phyloP scores from a whole-genome alignment of 2,113 vertebrate genomes.

The Elanus axillaris region DNA sequence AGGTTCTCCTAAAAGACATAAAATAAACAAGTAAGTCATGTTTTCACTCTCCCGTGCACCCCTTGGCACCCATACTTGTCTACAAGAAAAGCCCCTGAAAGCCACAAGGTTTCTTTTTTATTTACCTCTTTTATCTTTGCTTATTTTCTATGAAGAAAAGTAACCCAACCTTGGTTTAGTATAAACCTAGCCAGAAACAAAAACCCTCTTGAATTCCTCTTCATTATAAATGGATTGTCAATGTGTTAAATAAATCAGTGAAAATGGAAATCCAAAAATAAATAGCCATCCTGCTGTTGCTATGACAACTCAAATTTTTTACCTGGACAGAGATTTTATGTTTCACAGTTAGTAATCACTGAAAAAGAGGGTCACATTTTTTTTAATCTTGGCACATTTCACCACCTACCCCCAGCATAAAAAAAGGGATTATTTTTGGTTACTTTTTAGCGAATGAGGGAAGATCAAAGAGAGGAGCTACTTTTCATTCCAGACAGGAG shows the following conservation, averaged over 20 bases:
- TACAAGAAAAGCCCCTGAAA: background rate
- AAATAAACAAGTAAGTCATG: background rate
- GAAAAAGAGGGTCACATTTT: conserved; percentile 27
- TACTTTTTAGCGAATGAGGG: conserved; percentile 3
- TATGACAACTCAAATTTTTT: conserved; percentile 67
- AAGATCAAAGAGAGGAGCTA: conserved; percentile 36
- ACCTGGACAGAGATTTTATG: conserved; percentile 71
- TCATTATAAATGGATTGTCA: conserved; percentile 62
- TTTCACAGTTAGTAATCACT: conserved; percentile 15
- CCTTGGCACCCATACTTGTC: background rate
- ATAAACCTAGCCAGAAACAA: conserved; percentile 32
- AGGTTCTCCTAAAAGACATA: background rate
- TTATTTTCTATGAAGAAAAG: conserved; percentile 24
- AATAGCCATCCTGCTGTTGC: conserved; percentile 56
- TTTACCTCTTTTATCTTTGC: conserved; percentile 20
- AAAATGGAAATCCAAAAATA: conserved; percentile 69
- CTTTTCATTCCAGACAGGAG: conserved; percentile 30
- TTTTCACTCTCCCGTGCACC: background rate
- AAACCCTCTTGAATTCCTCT: conserved; percentile 39
- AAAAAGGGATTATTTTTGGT: conserved; percentile 17
- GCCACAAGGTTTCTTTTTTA: conserved; percentile 4
- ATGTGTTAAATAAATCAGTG: conserved; percentile 67
- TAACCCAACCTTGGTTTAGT: conserved; percentile 6
- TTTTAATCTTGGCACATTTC: background rate
- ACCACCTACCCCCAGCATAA: background rate